Conservation (phyloP, 2,888 invertebrate species). For the Drosophila anceps region DNA sequence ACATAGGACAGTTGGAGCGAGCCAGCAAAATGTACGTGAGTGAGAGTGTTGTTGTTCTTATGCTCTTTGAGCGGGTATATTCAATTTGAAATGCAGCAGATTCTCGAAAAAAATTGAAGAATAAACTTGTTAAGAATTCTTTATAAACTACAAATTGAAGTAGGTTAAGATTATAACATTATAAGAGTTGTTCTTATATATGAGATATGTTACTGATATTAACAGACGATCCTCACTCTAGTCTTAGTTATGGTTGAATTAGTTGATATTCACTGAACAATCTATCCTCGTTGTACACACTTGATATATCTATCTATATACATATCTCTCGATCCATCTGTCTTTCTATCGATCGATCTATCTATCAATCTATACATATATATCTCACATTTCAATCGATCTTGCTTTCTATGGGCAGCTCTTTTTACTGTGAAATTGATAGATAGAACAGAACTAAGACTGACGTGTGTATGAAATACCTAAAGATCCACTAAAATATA, state of each 20-base stretch:
- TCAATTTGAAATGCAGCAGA: background rate
- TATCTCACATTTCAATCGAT: too few relatives aligned
- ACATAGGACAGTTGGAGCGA: background rate
- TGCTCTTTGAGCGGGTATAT: constrained; percentile 1
- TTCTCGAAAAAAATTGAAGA: too few relatives aligned
- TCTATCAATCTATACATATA: background rate
- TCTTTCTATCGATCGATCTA: background rate
- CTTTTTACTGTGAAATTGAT: too few relatives aligned
- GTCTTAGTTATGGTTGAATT: too few relatives aligned
- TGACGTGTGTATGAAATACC: background rate
- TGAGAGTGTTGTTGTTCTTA: constrained; percentile 67
- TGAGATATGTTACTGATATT: background rate
- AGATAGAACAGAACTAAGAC: background rate
- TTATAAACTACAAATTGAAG: background rate
- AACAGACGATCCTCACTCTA: background rate
- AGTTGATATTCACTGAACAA: background rate
- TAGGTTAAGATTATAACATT: too few relatives aligned
- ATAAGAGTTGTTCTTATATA: too few relatives aligned
- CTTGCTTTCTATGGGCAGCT: too few relatives aligned
- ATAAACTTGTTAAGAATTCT: too few relatives aligned
- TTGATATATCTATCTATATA: background rate
- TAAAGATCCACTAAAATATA: background rate
- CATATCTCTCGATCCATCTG: background rate
- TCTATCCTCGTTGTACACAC: background rate
- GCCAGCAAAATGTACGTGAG: constrained; percentile 57